A percentile compares a stretch with the other conserved stretches of the same genome.
Evolutionary conservation across 2,113 vertebrate species (phyloP).

Genomic region (Apistogramma diplotaenia): DNA sequence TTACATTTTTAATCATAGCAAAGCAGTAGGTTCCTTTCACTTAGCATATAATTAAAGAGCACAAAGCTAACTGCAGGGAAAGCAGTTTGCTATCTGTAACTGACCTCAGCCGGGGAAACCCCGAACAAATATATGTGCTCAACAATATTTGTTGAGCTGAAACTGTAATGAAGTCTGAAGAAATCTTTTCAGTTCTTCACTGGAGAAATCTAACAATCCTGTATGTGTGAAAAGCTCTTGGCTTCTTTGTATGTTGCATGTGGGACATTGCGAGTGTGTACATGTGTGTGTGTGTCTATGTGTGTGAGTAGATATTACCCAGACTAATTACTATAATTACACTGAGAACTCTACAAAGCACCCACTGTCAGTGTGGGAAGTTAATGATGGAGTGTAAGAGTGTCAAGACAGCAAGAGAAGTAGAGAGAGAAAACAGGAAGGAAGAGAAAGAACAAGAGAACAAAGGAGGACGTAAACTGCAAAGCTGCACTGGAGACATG

Average conservation of each 20-base stretch:
- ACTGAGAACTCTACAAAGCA: constrained; percentile 56
- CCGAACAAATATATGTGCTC: background rate
- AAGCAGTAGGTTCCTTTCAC: background rate
- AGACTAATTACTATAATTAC: constrained; percentile 75
- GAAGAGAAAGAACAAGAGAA: background rate
- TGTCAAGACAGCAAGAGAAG: constrained; percentile 39
- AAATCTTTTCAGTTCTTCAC: background rate
- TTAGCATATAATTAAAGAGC: background rate
- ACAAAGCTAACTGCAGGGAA: background rate
- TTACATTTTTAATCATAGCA: background rate
- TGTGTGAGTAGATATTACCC: constrained; percentile 50
- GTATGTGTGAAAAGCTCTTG: constrained; percentile 19
- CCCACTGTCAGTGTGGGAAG: constrained; percentile 71
- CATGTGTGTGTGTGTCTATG: constrained; percentile 10
- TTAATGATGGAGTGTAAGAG: constrained; percentile 63
- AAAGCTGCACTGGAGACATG: background rate
- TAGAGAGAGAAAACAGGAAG: background rate
- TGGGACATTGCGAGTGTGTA: constrained; percentile 10
- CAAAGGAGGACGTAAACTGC: background rate
- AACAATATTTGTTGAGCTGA: background rate
- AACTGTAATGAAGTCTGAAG: background rate
- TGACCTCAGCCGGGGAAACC: background rate
- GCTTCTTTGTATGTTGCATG: constrained; percentile 26
- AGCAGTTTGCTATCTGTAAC: background rate
- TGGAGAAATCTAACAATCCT: constrained; percentile 7